phyloP scores from a whole-genome alignment of 2,113 vertebrate genomes.

The Brachypteracias leptosomus region DNA sequence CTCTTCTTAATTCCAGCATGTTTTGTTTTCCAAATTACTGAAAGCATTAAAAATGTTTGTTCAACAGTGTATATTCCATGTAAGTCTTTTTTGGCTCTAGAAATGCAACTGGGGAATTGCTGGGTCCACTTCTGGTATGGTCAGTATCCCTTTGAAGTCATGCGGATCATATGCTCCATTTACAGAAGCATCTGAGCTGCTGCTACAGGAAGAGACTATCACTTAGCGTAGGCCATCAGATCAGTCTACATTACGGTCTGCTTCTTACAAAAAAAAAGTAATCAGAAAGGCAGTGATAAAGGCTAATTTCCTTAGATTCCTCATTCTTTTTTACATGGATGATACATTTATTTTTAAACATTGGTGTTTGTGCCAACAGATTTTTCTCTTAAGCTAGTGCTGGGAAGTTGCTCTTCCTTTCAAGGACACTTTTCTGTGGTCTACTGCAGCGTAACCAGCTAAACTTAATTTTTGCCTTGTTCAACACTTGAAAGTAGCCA shows the following conservation, averaged over 20 bases:
- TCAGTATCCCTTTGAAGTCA: neutral
- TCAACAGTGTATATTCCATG: neutral
- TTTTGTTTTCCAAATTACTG: neutral
- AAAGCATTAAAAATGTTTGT: neutral
- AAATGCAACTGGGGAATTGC: neutral
- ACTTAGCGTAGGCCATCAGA: neutral
- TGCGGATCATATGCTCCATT: neutral
- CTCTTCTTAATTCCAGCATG: neutral
- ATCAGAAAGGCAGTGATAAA: neutral
- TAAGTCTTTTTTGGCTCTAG: neutral
- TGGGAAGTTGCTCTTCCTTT: slow-evolving; percentile 1
- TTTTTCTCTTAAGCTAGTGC: neutral
- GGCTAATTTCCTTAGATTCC: neutral
- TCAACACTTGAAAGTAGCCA: neutral
- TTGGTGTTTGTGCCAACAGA: neutral
- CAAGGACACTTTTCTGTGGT: neutral
- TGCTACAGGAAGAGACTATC: neutral
- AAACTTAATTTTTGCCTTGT: neutral
- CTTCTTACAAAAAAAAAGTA: neutral
- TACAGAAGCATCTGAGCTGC: neutral
- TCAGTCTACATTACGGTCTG: neutral
- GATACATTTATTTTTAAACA: neutral
- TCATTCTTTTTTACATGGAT: neutral
- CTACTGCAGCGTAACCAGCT: neutral
- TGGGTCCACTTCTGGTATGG: neutral